Percentiles rank a stretch among this genome's conserved stretches.
Evolutionary conservation across 2,797 vertebrate genomes (phyloP).

Genomic region (Cuniculus paca): DNA sequence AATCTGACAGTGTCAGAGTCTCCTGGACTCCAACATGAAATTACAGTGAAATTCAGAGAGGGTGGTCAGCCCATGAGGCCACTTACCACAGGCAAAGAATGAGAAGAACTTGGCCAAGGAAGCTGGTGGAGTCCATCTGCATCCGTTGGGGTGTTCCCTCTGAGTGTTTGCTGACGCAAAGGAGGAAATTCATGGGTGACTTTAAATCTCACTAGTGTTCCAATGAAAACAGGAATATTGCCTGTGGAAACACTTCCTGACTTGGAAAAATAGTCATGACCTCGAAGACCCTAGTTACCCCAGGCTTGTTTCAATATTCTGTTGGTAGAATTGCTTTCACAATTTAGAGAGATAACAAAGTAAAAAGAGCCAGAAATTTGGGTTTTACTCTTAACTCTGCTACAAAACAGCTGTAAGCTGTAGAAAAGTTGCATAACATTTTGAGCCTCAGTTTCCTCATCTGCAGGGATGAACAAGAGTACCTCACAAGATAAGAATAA

Average conservation of each 20-base stretch:
- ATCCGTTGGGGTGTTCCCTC: conserved; percentile 57
- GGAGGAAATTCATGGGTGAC: conserved; percentile 41
- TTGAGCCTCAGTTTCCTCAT: conserved; percentile 24
- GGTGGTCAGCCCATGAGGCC: not conserved
- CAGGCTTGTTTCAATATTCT: not conserved
- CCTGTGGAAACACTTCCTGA: conserved; percentile 68
- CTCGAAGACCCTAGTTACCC: conserved; percentile 24
- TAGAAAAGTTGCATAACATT: not conserved
- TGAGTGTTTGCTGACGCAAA: conserved; percentile 54
- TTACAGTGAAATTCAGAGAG: not conserved
- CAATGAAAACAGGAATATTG: conserved; percentile 68
- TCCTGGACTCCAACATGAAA: not conserved
- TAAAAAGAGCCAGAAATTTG: not conserved
- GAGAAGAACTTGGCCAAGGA: conserved; percentile 23
- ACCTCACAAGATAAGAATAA: not conserved
- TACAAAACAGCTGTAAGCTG: not conserved
- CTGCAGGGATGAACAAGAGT: not conserved
- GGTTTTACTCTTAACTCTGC: not conserved
- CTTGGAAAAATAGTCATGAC: conserved; percentile 71
- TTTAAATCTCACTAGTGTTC: conserved; percentile 68
- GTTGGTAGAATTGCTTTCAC: not conserved
- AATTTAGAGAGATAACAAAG: not conserved
- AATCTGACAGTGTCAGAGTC: not conserved
- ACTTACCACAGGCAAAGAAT: not conserved
- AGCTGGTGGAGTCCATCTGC: conserved; percentile 54